Percentiles rank a stretch among this genome's conserved stretches.
phyloP scores from a whole-genome alignment of 2,113 vertebrate genomes.

The Ardeotis arabs region DNA sequence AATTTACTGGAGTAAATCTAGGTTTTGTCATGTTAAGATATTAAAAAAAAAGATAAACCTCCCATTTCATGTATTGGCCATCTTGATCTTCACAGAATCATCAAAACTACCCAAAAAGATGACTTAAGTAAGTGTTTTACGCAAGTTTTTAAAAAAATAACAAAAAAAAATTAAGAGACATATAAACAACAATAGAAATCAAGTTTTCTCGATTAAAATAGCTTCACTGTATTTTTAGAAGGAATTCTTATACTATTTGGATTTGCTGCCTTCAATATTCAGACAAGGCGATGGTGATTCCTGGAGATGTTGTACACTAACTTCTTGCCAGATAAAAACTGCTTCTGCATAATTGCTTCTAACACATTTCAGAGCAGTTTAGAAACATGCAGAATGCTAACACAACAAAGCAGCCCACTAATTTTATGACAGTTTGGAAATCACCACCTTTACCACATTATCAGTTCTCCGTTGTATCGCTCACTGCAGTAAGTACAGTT shows the following conservation, averaged over 20 bases:
- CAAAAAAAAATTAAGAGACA: background rate
- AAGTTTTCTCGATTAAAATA: background rate
- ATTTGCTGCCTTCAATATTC: background rate
- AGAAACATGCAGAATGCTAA: background rate
- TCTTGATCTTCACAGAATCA: background rate
- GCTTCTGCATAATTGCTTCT: background rate
- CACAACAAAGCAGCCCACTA: background rate
- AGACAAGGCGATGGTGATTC: background rate
- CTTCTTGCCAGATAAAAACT: background rate
- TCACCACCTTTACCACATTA: background rate
- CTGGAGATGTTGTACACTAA: background rate
- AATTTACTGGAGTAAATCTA: background rate
- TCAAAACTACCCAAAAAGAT: background rate
- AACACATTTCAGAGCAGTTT: background rate
- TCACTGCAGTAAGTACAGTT: background rate
- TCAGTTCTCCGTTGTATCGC: background rate
- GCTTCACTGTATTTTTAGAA: background rate
- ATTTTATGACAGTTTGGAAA: background rate
- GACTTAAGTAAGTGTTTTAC: background rate
- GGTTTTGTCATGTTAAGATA: background rate
- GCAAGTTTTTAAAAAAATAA: background rate
- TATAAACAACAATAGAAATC: background rate
- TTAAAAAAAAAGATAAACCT: background rate
- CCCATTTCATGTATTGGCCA: background rate
- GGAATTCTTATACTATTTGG: background rate